Conservation (phyloP, 2,113 vertebrate species). For the Lophura nycthemera region DNA sequence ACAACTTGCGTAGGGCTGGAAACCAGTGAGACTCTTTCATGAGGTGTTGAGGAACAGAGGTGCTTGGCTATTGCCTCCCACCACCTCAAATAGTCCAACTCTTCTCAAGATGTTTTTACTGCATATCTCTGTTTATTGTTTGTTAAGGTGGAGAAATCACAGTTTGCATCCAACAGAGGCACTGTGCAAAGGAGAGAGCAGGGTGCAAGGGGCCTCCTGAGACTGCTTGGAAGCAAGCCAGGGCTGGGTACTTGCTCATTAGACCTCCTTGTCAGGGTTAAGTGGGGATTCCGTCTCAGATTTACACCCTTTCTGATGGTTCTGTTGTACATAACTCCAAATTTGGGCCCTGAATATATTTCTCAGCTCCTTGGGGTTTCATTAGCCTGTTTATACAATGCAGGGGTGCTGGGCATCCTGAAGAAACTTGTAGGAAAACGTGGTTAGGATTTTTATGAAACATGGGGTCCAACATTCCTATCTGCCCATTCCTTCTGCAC, state of each 20-base stretch:
- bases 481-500: background rate
- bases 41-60: background rate
- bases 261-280: background rate
- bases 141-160: background rate
- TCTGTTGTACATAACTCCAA: conserved; percentile 4
- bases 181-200: fast-evolving
- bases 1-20: background rate
- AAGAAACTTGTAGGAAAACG: background rate
- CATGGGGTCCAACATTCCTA: background rate
- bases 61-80: fast-evolving
- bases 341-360: conserved; percentile 15
- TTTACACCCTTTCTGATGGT: conserved; percentile 18
- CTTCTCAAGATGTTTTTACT: background rate
- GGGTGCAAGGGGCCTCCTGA: fast-evolving
- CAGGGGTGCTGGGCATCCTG: background rate
- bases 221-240: background rate
- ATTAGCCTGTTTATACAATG: conserved; percentile 10
- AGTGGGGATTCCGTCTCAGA: conserved; percentile 23
- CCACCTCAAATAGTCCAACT: background rate
- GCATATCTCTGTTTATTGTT: background rate
- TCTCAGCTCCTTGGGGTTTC: conserved; percentile 10
- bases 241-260: background rate
- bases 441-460: background rate
- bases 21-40: background rate
- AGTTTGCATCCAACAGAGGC: background rate